phyloP scores from a whole-genome alignment of 2,888 invertebrate genomes.

The Epistrophella euchroma region DNA sequence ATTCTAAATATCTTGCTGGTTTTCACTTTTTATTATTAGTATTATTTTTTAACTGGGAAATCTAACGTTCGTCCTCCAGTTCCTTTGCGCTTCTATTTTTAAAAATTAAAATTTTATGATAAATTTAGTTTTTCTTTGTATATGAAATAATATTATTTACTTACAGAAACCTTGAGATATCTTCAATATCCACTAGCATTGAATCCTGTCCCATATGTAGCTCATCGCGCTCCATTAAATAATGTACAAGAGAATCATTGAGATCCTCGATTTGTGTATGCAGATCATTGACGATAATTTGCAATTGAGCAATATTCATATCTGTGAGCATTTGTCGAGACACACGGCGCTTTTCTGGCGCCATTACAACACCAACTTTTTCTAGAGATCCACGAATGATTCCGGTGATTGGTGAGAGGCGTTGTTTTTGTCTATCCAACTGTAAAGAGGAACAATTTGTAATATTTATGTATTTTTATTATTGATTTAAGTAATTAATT shows the following conservation, averaged over 20 bases:
- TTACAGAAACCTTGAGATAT: conserved; percentile 95
- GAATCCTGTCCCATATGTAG: conserved; percentile 99
- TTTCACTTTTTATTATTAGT: conserved; percentile 7
- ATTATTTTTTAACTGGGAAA: conserved; percentile 2
- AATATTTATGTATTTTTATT: neutral
- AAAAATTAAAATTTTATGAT: neutral
- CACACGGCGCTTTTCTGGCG: conserved; percentile 92
- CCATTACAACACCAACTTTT: conserved; percentile 93
- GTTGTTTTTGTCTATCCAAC: conserved; percentile 88
- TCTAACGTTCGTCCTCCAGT: conserved; percentile 65
- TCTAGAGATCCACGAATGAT: conserved; percentile 92
- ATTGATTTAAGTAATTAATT: neutral
- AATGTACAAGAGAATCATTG: conserved; percentile 95
- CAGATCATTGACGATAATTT: conserved; percentile 97
- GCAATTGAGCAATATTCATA: conserved; percentile 95
- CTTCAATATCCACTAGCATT: conserved; percentile 98
- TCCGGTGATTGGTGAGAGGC: conserved; percentile 93
- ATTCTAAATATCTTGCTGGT: conserved; percentile 62
- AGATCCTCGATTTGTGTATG: conserved; percentile 96
- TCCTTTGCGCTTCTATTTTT: conserved; percentile 65
- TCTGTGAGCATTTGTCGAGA: conserved; percentile 94
- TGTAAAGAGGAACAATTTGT: conserved; percentile 75
- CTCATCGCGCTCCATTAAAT: conserved; percentile 96
- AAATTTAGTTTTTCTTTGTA: too few relatives aligned
- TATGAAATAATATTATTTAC: conserved; percentile 79